These are phyloP conservation scores for Mesoclemmys tuberculata DNA, from an alignment of 2,113 vertebrate species.

Conservation along the genomic window DNA sequence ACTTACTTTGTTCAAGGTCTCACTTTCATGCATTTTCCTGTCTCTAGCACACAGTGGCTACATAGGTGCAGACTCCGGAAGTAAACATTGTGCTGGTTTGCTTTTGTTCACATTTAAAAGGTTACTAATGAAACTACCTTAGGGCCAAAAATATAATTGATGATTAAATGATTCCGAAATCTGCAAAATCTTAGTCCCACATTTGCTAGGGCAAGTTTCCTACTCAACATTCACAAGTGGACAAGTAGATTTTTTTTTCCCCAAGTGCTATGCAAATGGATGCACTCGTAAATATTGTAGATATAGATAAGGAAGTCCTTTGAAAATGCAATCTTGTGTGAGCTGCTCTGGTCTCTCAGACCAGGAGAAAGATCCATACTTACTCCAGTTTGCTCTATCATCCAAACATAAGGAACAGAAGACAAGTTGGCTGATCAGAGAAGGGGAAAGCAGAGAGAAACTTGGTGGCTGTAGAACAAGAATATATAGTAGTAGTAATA, in stretches of 20 bases:
- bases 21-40: not conserved
- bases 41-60: not conserved
- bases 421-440: not conserved
- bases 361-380: not conserved
- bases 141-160: not conserved
- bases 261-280: not conserved
- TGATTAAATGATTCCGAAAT: not conserved
- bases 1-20: not conserved
- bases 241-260: not conserved
- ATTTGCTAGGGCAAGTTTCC: not conserved
- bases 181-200: not conserved
- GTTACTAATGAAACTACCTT: not conserved
- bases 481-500: not conserved
- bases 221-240: not conserved
- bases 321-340: not conserved
- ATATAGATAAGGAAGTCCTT: not conserved
- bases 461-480: rapidly evolving
- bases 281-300: not conserved
- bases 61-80: not conserved
- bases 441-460: not conserved
- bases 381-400: not conserved
- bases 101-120: not conserved
- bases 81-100: not conserved
- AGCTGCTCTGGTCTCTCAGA: not conserved
- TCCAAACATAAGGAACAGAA: not conserved